These are phyloP conservation scores for Montipora capricornis DNA, from an alignment of 64 coral and sea anemone genomes.

Conservation along the genomic window DNA sequence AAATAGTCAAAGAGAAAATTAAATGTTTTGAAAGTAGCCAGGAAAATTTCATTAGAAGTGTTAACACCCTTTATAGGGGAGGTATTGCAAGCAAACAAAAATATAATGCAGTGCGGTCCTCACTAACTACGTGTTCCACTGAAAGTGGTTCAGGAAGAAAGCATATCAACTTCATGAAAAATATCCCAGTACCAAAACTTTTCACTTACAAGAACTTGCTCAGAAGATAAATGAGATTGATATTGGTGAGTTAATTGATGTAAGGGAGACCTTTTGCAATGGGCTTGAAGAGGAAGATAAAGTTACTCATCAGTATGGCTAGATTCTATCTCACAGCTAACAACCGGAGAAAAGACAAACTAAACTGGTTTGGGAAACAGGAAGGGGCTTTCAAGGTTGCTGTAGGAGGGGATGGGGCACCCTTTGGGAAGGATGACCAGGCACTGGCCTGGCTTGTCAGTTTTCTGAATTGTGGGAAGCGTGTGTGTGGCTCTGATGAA, in stretches of 20 bases:
- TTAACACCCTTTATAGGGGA: constrained; percentile 16
- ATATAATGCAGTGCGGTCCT: background rate
- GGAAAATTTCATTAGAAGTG: constrained; percentile 38
- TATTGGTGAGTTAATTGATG: constrained; percentile 10
- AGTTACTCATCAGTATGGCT: background rate
- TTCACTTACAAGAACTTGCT: no score
- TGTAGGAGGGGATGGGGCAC: background rate
- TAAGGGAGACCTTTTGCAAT: constrained; percentile 2
- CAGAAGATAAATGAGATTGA: constrained; percentile 5
- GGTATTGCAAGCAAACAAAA: constrained; percentile 16
- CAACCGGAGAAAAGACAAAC: no score
- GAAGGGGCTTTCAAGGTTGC: no score
- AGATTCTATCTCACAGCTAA: no score
- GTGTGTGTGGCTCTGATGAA: constrained; percentile 37
- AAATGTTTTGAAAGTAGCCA: background rate
- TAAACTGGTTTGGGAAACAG: no score
- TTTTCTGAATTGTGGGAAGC: constrained; percentile 37
- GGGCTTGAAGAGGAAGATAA: background rate
- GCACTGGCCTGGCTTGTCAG: constrained; percentile 44
- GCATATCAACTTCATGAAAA: constrained; percentile 24
- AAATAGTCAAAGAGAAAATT: background rate
- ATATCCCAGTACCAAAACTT: no score
- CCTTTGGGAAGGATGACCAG: constrained; percentile 53
- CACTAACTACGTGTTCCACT: background rate
- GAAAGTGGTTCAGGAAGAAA: background rate